A percentile compares a stretch with the other conserved stretches of the same genome.
These are phyloP conservation scores for Muntiacus reevesi DNA, from an alignment of 2,113 vertebrate genomes.

Conservation along the genomic window DNA sequence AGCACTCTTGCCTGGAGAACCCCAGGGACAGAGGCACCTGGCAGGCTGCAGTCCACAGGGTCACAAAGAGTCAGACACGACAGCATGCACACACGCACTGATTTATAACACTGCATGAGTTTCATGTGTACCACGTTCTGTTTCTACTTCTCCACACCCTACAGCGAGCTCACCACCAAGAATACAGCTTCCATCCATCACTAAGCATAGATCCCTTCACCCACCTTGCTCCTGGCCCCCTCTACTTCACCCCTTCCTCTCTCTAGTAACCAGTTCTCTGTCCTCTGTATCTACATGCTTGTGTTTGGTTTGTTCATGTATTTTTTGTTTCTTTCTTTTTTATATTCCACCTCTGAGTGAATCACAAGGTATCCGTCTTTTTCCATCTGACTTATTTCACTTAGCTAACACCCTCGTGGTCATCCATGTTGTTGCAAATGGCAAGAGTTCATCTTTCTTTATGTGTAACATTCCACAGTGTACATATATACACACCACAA, in stretches of 20 bases:
- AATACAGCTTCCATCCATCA: background rate
- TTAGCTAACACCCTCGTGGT: background rate
- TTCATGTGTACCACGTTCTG: background rate
- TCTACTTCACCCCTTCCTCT: background rate
- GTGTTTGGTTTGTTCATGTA: background rate
- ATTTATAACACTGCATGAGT: background rate
- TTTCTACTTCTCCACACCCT: background rate
- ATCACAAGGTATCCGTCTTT: background rate
- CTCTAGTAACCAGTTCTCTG: background rate
- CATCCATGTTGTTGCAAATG: background rate
- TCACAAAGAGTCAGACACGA: background rate
- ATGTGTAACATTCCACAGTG: background rate
- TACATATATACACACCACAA: background rate
- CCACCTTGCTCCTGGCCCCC: background rate
- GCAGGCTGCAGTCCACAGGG: background rate
- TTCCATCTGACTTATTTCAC: background rate
- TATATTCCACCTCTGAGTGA: background rate
- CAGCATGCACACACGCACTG: rapidly evolving
- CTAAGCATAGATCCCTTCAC: background rate
- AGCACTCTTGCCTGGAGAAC: background rate
- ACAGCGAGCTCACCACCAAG: background rate
- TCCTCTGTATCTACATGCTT: background rate
- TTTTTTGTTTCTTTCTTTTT: background rate
- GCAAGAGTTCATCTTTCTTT: background rate
- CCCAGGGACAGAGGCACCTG: background rate